Conservation (phyloP, 2,113 vertebrate species). For the Perognathus longimembris region DNA sequence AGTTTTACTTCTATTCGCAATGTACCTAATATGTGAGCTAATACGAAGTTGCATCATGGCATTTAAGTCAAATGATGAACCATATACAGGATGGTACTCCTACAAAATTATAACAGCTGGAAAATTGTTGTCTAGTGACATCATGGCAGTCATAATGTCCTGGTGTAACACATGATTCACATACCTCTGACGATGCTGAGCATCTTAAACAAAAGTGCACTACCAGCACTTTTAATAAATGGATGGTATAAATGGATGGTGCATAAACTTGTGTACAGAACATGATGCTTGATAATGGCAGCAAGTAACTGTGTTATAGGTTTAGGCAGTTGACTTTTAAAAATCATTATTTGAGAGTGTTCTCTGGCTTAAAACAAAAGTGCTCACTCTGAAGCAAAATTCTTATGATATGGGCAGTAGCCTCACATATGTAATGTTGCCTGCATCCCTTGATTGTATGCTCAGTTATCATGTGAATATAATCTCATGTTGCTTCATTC, state of each 20-base stretch:
- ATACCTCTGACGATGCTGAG: not conserved
- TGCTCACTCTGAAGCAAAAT: not conserved
- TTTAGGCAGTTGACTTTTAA: not conserved
- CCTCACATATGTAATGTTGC: not conserved
- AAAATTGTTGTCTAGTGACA: not conserved
- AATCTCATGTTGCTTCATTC: not conserved
- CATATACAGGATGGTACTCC: not conserved
- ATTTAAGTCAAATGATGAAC: not conserved
- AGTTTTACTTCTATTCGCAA: conserved; percentile 16
- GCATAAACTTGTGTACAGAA: not conserved
- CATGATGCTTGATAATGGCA: not conserved
- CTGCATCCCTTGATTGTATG: not conserved
- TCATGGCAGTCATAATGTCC: not conserved
- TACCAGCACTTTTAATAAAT: no score
- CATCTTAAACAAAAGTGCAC: no score
- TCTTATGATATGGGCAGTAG: no score
- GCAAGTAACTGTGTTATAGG: not conserved
- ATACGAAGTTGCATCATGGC: not conserved
- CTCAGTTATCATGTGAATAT: no score
- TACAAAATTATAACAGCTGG: not conserved
- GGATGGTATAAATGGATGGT: no score
- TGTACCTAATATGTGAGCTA: not conserved
- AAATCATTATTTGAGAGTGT: not conserved
- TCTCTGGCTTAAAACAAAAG: not conserved
- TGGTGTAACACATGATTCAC: not conserved